Evolutionary conservation across 2,113 vertebrate genomes (phyloP), one percentile per base, ranked within the genome.

Genomic region (Colinus virginianus): DNA sequence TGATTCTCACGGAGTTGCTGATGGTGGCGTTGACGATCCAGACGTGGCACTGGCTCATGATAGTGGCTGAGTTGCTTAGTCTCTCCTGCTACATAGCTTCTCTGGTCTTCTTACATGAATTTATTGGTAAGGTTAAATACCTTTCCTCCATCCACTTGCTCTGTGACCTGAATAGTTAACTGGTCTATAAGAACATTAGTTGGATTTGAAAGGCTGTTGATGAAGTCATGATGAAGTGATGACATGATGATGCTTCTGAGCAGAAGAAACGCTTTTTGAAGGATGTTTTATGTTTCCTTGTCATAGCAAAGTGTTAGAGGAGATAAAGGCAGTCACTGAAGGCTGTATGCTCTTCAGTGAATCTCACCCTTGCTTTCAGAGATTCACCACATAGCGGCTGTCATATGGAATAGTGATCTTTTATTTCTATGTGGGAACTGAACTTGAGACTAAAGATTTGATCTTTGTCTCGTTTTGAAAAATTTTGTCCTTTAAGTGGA

Each of bases 1-100:
- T 99, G 36, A 99, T 99, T 90, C 99, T 99, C 94, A 99, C 99
- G 0, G 99, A 99, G 98, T 97, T 99, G 87, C 98, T 99, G 79
- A 99, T 99, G 99, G 99, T 99, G 97, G 99, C 99, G 0, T 96
- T 99, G 83, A 99, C 99, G 0, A 98, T 99, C 59, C 99, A 99
- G 97, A 99, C 99, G 0, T 99, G 99, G 99, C 99, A 99, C 95
- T 99, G 99, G 99, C 98, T 99, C 67, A 99, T 99, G 99, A 99
- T 99, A 1, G 99, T 99, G 61, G 99, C 98, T 0, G 99, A 99
- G 96, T 96, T 99, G 82, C 99, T 99, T 90, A 99, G 99, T 89
- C 95, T 99, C 90, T 98, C 99, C 87, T 99, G 98, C 95, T 99
- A 99, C 93, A 97, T 99, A 23, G 99, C 99, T 46, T 99, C 99